Base-by-base conservation (phyloP, 2,888 invertebrate genomes). In the Dryobotodes eremita region DNA sequence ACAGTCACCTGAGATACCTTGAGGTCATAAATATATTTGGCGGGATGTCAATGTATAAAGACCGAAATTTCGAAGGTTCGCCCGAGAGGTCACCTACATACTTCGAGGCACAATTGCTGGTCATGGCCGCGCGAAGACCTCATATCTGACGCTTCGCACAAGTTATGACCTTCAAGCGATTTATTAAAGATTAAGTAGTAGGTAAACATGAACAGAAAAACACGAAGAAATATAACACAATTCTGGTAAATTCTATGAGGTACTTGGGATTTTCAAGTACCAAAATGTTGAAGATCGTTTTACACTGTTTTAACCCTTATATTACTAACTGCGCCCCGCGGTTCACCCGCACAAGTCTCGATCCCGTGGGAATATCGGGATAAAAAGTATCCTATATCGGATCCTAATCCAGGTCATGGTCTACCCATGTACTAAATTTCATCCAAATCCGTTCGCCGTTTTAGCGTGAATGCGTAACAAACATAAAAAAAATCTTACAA, bases 31-130 rank as follows among this genome's bases (percentile, higher is more conserved):
- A 92, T 91, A 90, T 89, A 90, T 91, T 90, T 91, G 84, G 90
- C 88, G 88, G 89, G 91, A 93, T 92, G 94, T 94, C 94, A 95
- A 93, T 94, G 93, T 91, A 90, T 90, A 90, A 94, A 92, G 89
- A 89, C 91, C 93, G 92, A 94, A 96, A 95, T 94, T 92, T 91
- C 91, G 94, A 95, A 94, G 95, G 95, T 95, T 92, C 81, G 89
- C 86, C 87, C 86, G 86, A 92, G 94, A 96, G 96, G 96, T 96
- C 96, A 96, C 95, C 96, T 95, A 95, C 95, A 95, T 96, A 94
- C 94, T 93, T 90, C 91, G 92, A 91, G 91, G 90, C 91, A 90
- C 89, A 89, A 89, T 89, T 89, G 89, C 94, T 94, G 96, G 96
- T 96, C 96, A 96, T 90, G 96, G 96, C 89, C 95, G 89, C 89